phyloP scores from a whole-genome alignment of 1,140 invertebrate species.

The Sycophaga agraensis region DNA sequence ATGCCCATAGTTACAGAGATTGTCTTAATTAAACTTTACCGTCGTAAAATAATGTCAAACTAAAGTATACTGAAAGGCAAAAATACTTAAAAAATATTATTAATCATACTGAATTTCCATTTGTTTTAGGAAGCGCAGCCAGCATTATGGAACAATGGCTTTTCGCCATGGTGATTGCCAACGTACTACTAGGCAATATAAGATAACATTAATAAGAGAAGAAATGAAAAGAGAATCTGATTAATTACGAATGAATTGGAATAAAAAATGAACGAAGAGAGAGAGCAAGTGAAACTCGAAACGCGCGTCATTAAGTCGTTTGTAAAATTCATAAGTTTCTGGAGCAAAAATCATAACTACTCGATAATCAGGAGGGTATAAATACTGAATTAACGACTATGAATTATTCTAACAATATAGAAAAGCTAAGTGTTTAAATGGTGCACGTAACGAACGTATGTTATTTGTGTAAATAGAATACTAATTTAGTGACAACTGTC shows the following conservation, averaged over 20 bases:
- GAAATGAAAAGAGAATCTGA: neutral
- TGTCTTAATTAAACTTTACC: too few species aligned
- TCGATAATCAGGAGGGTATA: constrained; percentile 2
- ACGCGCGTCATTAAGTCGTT: constrained; percentile 27
- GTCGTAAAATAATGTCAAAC: too few species aligned
- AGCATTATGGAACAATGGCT: constrained; percentile 39
- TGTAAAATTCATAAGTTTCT: constrained; percentile 48
- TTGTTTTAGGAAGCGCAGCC: constrained; percentile 43
- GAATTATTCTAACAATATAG: constrained; percentile 23
- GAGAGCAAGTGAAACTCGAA: neutral
- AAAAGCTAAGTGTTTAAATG: constrained; percentile 41
- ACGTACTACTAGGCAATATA: constrained; percentile 42
- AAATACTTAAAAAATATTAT: too few species aligned
- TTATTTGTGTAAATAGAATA: constrained; percentile 58
- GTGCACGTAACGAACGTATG: constrained; percentile 47
- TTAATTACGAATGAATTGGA: neutral
- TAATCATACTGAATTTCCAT: neutral
- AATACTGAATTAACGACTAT: constrained; percentile 28
- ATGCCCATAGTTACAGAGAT: too few species aligned
- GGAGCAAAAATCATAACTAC: constrained; percentile 12
- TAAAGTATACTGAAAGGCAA: too few species aligned
- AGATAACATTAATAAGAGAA: constrained; percentile 54
- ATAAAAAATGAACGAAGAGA: neutral
- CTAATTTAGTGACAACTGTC: constrained; percentile 46
- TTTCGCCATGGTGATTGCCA: constrained; percentile 35